A percentile compares a stretch with the other conserved stretches of the same genome.
phyloP scores from a whole-genome alignment of 2,888 invertebrate species.

The Bugula neritina region DNA sequence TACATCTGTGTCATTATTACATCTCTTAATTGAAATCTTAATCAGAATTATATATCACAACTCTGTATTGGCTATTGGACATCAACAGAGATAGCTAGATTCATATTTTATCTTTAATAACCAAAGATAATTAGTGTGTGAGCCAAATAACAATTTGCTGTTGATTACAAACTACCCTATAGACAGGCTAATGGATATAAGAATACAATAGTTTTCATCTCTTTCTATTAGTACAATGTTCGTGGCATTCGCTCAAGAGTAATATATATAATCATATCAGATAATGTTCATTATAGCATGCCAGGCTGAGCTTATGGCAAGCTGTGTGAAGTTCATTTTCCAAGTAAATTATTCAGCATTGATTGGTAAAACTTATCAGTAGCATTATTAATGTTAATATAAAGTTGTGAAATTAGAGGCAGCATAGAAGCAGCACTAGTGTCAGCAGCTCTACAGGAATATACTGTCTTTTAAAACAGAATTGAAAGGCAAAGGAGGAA shows the following conservation, averaged over 20 bases:
- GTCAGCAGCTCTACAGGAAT: no score
- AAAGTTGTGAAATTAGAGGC: no score
- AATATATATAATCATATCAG: background rate
- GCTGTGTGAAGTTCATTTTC: background rate
- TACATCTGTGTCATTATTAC: background rate
- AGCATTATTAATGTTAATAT: background rate
- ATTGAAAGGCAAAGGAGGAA: no score
- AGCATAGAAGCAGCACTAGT: no score
- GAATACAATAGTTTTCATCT: background rate
- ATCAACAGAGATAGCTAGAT: background rate
- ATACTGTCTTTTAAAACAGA: no score
- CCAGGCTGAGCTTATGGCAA: background rate
- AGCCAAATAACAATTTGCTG: background rate
- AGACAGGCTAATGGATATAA: background rate
- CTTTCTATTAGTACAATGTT: background rate
- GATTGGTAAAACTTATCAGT: background rate
- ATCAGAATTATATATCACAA: background rate
- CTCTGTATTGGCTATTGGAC: background rate
- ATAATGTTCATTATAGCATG: conserved; percentile 21
- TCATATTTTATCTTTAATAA: background rate
- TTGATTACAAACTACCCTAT: background rate
- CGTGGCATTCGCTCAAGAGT: background rate
- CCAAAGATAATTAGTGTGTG: background rate
- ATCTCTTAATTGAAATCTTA: background rate
- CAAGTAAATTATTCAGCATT: background rate